phyloP scores from a whole-genome alignment of 2,113 vertebrate species.

The Glaucomys volans region DNA sequence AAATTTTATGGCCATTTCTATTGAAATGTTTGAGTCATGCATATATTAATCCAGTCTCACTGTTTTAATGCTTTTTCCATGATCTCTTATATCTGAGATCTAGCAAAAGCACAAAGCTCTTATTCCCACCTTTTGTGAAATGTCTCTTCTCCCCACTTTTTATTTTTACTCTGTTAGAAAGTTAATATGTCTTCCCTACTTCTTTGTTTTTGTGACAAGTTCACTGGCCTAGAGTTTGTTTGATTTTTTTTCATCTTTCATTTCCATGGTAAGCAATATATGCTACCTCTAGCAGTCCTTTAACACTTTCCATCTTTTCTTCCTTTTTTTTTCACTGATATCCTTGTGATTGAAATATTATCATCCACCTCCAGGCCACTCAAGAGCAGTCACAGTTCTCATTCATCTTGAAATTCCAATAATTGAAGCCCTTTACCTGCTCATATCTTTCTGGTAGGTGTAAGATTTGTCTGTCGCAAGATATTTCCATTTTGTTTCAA shows the following conservation, averaged over 20 bases:
- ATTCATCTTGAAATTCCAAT: slow-evolving; percentile 72
- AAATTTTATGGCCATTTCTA: not conserved
- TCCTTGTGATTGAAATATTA: slow-evolving; percentile 76
- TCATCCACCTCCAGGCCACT: slow-evolving; percentile 68
- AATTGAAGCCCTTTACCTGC: slow-evolving; percentile 61
- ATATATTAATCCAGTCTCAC: not conserved
- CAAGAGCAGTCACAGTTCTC: slow-evolving; percentile 49
- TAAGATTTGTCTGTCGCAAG: slow-evolving; percentile 64
- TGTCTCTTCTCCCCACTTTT: not conserved
- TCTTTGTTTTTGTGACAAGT: not conserved
- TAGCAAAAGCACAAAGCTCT: not conserved
- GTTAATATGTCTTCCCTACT: not conserved
- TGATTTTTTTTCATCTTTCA: slow-evolving; percentile 48
- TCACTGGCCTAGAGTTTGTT: not conserved
- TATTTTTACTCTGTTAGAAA: slow-evolving; percentile 26
- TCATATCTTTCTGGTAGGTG: slow-evolving; percentile 33
- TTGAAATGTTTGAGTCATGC: not conserved
- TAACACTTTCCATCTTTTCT: slow-evolving; percentile 46
- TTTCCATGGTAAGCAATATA: slow-evolving; percentile 35
- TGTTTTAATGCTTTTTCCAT: not conserved
- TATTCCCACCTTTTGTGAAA: not conserved
- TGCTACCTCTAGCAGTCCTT: slow-evolving; percentile 28
- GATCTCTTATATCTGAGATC: not conserved
- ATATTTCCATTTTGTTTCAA: slow-evolving; percentile 66
- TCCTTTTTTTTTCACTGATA: slow-evolving; percentile 53